Percentiles rank a stretch among this genome's conserved stretches.
Evolutionary conservation across 1,140 invertebrate genomes (phyloP).

Genomic region (Tenebrio molitor): DNA sequence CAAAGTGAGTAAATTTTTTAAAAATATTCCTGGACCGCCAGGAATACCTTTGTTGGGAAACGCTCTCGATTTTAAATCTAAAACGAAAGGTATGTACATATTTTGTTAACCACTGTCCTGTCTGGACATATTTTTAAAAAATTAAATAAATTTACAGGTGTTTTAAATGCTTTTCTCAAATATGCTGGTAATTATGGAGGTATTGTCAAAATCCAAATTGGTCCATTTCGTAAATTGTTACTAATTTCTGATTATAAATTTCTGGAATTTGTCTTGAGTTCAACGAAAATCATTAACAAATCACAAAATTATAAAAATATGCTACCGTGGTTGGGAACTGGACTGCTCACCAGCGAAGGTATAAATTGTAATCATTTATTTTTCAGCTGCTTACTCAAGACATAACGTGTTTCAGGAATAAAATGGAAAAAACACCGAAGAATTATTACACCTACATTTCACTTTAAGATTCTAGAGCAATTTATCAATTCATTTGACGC

Average conservation of each 20-base stretch:
- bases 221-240: conserved; percentile 32
- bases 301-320: conserved; percentile 80
- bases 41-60: conserved; percentile 61
- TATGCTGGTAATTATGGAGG: conserved; percentile 51
- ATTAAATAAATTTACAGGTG: conserved; percentile 48
- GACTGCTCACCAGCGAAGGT: conserved; percentile 78
- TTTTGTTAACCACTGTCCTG: background rate
- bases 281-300: conserved; percentile 81
- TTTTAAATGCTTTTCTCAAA: conserved; percentile 37
- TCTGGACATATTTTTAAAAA: background rate
- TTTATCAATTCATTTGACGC: conserved; percentile 82
- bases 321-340: conserved; percentile 84
- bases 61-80: conserved; percentile 47
- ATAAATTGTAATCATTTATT: conserved; percentile 14
- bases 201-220: conserved; percentile 28
- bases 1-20: conserved; percentile 41
- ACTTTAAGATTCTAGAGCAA: conserved; percentile 86
- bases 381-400: background rate
- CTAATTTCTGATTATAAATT: conserved; percentile 54
- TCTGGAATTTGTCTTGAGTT: conserved; percentile 73
- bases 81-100: conserved; percentile 45
- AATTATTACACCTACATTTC: conserved; percentile 87
- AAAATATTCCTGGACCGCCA: conserved; percentile 58
- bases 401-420: conserved; percentile 44
- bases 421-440: conserved; percentile 77